phyloP scores from a whole-genome alignment of 2,113 vertebrate genomes.

The Rhinolophus sinicus region DNA sequence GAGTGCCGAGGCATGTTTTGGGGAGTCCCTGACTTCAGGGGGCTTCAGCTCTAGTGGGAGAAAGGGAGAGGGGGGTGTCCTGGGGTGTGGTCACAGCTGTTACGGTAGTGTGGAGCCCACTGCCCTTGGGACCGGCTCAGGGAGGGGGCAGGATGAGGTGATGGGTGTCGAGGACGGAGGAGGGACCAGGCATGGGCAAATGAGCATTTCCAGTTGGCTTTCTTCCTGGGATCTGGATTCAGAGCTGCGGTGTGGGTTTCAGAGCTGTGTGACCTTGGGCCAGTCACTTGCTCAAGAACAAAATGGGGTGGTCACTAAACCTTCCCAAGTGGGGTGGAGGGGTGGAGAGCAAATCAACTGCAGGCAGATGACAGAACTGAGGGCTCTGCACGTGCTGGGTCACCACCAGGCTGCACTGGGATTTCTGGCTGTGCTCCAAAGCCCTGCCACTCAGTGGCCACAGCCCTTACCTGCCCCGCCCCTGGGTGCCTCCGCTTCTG shows the following conservation, averaged over 20 bases:
- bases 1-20: neutral
- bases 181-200: neutral
- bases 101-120: neutral
- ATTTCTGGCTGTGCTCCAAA: neutral
- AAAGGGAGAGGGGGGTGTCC: too few species aligned
- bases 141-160: neutral
- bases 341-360: neutral
- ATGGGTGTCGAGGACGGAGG: neutral
- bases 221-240: neutral
- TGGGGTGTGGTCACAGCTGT: neutral
- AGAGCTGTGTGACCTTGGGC: conserved; percentile 2
- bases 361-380: neutral
- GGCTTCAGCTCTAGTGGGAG: neutral
- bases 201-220: neutral
- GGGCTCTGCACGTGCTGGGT: neutral
- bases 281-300: conserved; percentile 7
- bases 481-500: neutral
- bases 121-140: accelerated
- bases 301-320: neutral
- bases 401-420: neutral
- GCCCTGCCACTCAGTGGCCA: neutral
- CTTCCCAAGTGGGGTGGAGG: neutral
- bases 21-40: neutral
- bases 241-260: neutral
- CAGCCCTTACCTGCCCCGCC: neutral